These are phyloP conservation scores for Parochlus steinenii DNA, from an alignment of 2,888 invertebrate species.

Conservation along the genomic window DNA sequence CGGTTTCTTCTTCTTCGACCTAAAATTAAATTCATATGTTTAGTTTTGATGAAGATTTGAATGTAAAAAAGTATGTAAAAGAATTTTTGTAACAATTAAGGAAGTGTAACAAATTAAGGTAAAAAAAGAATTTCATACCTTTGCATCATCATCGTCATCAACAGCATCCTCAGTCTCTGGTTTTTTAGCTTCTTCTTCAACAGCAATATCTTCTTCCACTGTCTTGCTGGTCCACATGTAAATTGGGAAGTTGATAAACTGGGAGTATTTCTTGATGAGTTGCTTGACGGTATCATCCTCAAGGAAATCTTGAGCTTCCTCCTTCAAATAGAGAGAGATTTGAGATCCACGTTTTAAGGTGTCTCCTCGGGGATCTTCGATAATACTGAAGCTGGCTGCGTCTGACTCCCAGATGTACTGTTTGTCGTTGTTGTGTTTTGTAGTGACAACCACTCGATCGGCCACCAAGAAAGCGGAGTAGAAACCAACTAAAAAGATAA, in stretches of 20 bases:
- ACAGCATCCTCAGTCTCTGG: conserved; percentile 35
- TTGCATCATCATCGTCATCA: conserved; percentile 37
- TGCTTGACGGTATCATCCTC: conserved; percentile 81
- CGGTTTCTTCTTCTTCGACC: conserved; percentile 53
- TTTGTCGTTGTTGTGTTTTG: conserved; percentile 83
- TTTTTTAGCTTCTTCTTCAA: conserved; percentile 33
- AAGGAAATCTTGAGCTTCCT: conserved; percentile 91
- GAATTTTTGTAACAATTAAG: background rate
- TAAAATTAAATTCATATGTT: too few species aligned
- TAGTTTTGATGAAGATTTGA: conserved; percentile 1
- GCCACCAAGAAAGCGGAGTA: conserved; percentile 97
- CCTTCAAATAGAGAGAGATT: conserved; percentile 77
- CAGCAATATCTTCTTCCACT: conserved; percentile 55
- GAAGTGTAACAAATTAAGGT: background rate
- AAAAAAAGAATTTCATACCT: conserved; percentile 25
- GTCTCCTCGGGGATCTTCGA: conserved; percentile 85
- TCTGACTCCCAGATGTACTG: conserved; percentile 99
- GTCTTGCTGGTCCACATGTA: conserved; percentile 75
- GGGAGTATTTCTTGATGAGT: conserved; percentile 93
- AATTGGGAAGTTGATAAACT: conserved; percentile 99
- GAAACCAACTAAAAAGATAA: too few species aligned
- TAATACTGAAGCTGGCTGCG: conserved; percentile 73
- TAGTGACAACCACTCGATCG: conserved; percentile 86
- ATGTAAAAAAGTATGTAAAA: background rate
- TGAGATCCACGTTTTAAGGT: conserved; percentile 82